These are phyloP conservation scores for Poecilia wingei DNA, from an alignment of 2,797 vertebrate genomes.

Conservation along the genomic window DNA sequence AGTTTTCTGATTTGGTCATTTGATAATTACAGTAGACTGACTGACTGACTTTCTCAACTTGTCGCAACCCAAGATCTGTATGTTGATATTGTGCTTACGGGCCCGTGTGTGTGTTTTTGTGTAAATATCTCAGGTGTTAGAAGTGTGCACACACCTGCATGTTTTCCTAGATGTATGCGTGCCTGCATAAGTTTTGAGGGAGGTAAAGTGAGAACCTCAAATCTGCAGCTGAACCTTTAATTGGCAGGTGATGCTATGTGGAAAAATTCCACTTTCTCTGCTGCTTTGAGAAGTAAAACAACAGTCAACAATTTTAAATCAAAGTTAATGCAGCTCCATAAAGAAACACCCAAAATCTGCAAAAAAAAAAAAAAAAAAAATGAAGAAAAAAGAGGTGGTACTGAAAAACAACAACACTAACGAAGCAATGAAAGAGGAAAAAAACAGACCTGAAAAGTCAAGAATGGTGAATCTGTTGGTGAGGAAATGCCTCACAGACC, in stretches of 20 bases:
- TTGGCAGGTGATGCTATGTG: slow-evolving; percentile 23
- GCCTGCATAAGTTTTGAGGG: not conserved
- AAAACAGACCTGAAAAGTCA: too few species aligned
- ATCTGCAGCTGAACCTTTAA: slow-evolving; percentile 21
- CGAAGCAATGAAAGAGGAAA: not conserved
- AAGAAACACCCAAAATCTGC: not conserved
- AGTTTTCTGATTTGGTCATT: slow-evolving; percentile 56
- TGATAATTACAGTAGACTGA: slow-evolving; percentile 58
- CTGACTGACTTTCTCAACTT: slow-evolving; percentile 37
- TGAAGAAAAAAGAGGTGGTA: not conserved
- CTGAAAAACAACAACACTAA: not conserved
- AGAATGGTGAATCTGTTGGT: not conserved
- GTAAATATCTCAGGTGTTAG: slow-evolving; percentile 2
- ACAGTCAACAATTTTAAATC: slow-evolving; percentile 11
- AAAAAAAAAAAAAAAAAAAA: not conserved
- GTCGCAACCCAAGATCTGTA: slow-evolving; percentile 33
- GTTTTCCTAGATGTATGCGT: not conserved
- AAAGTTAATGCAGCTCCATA: slow-evolving; percentile 1
- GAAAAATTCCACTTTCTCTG: slow-evolving; percentile 12
- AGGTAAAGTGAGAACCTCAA: slow-evolving; percentile 5
- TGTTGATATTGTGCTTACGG: slow-evolving; percentile 17
- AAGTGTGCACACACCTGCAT: not conserved
- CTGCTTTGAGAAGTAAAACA: not conserved
- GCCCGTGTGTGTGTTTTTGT: slow-evolving; percentile 7
- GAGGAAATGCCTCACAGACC: not conserved